These are phyloP conservation scores for Bhutanitis thaidina DNA, from an alignment of 2,888 invertebrate genomes.

Conservation along the genomic window DNA sequence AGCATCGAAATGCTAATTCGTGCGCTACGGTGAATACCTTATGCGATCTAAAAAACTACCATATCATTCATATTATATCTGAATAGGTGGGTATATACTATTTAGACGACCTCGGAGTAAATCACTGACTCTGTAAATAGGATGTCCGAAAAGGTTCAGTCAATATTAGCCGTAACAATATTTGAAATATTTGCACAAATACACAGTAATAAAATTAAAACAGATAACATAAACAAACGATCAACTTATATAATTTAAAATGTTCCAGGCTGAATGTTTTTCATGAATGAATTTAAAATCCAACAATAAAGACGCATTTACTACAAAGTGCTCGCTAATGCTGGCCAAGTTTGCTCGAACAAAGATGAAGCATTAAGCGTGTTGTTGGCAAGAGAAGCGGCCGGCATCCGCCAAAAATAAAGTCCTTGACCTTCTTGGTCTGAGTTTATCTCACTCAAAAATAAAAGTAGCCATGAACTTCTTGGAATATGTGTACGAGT, in stretches of 20 bases:
- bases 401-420: slow-evolving; percentile 67
- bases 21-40: slow-evolving; percentile 66
- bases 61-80: slow-evolving; percentile 34
- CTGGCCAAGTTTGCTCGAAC: slow-evolving; percentile 25
- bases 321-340: neutral
- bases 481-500: slow-evolving; percentile 50
- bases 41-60: slow-evolving; percentile 53
- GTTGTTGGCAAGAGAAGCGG: slow-evolving; percentile 51
- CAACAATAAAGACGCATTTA: neutral
- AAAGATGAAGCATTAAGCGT: slow-evolving; percentile 43
- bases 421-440: slow-evolving; percentile 70
- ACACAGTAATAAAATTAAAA: slow-evolving; percentile 8
- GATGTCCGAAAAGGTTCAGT: slow-evolving; percentile 10
- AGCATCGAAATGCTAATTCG: slow-evolving; percentile 71
- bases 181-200: slow-evolving; percentile 3
- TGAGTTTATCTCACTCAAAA: slow-evolving; percentile 65
- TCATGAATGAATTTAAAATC: slow-evolving; percentile 14
- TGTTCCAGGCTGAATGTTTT: neutral
- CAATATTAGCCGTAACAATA: slow-evolving; percentile 7
- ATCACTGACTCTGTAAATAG: slow-evolving; percentile 10
- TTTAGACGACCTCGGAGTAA: slow-evolving; percentile 10
- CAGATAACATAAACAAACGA: slow-evolving; percentile 5
- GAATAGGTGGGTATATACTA: slow-evolving; percentile 1
- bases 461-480: slow-evolving; percentile 75
- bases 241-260: neutral